Evolutionary conservation across 2,797 vertebrate genomes (phyloP).

Genomic region (Sebastes kiyomatsui): DNA sequence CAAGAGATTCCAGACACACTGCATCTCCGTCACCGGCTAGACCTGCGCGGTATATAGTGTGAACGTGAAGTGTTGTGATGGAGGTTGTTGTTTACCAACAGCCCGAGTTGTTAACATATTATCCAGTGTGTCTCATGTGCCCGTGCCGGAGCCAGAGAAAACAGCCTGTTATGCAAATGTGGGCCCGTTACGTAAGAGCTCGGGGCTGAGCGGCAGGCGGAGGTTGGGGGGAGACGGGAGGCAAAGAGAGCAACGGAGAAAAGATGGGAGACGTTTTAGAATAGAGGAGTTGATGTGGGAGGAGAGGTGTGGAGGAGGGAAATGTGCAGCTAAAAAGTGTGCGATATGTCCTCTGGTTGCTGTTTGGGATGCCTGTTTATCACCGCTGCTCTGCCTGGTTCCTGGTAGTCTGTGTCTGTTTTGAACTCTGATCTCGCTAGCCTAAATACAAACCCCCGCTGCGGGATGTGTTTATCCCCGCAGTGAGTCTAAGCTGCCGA

Average conservation of each 20-base stretch:
- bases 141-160: slow-evolving; percentile 66
- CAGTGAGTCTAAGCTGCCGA: slow-evolving; percentile 72
- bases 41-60: slow-evolving; percentile 40
- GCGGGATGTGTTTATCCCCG: slow-evolving; percentile 76
- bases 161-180: slow-evolving; percentile 81
- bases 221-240: not conserved
- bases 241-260: slow-evolving; percentile 30
- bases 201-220: slow-evolving; percentile 60
- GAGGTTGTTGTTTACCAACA: slow-evolving; percentile 75
- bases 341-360: slow-evolving; percentile 38
- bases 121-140: slow-evolving; percentile 66
- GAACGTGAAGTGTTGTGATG: slow-evolving; percentile 56
- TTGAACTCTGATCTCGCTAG: slow-evolving; percentile 74
- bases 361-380: slow-evolving; percentile 61
- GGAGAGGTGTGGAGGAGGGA: slow-evolving; percentile 69
- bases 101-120: slow-evolving; percentile 73
- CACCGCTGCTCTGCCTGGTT: slow-evolving; percentile 40
- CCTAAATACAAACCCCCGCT: slow-evolving; percentile 67
- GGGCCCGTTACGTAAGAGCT: slow-evolving; percentile 73
- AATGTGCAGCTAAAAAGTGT: slow-evolving; percentile 46
- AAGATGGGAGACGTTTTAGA: slow-evolving; percentile 59
- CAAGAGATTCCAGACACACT: slow-evolving; percentile 42
- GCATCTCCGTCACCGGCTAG: slow-evolving; percentile 38
- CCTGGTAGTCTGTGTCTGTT: slow-evolving; percentile 57
- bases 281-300: slow-evolving; percentile 63